Evolutionary conservation across 1,140 invertebrate genomes (phyloP), one percentile per base, ranked within the genome.

Genomic region (Pseudomyrmex dendroicus): DNA sequence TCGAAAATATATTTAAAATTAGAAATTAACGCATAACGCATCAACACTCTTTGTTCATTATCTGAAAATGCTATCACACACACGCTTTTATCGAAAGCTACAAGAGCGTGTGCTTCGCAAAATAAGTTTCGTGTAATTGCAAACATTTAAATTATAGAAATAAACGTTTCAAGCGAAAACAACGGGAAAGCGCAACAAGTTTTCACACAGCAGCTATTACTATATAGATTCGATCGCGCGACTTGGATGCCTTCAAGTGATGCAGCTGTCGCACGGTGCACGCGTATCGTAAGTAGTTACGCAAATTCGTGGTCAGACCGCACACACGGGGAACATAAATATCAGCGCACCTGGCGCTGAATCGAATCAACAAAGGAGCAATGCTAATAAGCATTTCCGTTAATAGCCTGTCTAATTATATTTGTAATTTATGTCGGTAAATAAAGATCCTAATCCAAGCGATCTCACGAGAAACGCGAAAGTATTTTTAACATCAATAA

Each of bases 271-370:
- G 15, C 52, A 62, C n/a, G 52, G 25, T 35, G 9, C 44, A 9
- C 13, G 22, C 17, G 17, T n/a, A 25, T 20, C 7, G 35, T 20
- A 25, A 67, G 52, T 78, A 78, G 62, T 67, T 67, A 68, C 35
- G 25, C 7, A 57, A 20, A 46, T 25, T 59, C 44, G 20, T 9
- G 59, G 76, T 80, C 76, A 25, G 44, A 70, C 73, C 48, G 48
- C 44, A 72, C 9, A 57, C 56, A 64, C 48, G 48, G 50, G 57
- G 44, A 9, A 2, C 13, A 46, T 12, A 20, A 2, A 35, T 35
- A 35, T 35, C 35, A 35, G 25, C 50, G 46, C 70, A 85, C 57
- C 63, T 82, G 76, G 7, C 54, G 25, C 44, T 35, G 54, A 5
- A 48, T 80, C 56, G 67, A 13, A 1, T 25, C 15, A 59, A 70